A percentile compares a stretch with the other conserved stretches of the same genome.
phyloP scores from a whole-genome alignment of 2,113 vertebrate genomes.

The Macquaria ambigua region DNA sequence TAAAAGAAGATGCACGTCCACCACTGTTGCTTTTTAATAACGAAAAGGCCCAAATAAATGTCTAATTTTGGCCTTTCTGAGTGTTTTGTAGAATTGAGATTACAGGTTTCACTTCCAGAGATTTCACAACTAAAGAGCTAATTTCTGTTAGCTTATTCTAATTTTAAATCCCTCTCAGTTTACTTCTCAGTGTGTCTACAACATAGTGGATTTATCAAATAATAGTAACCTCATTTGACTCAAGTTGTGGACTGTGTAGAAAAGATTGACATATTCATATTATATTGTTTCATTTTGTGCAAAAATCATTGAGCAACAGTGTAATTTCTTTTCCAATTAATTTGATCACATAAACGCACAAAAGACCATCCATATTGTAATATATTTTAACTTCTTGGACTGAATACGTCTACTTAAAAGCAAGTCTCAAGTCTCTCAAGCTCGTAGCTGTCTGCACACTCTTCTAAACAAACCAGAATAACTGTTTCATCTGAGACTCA shows the following conservation, averaged over 20 bases:
- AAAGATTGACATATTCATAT: neutral
- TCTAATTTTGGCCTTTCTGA: conserved; percentile 4
- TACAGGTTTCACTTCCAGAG: neutral
- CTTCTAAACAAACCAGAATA: conserved; percentile 19
- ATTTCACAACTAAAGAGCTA: neutral
- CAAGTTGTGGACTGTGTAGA: neutral
- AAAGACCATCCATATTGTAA: neutral
- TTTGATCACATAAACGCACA: neutral
- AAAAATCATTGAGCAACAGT: neutral
- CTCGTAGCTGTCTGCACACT: conserved; percentile 1
- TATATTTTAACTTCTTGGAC: conserved; percentile 14
- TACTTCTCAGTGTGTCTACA: neutral
- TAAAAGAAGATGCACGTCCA: conserved; percentile 8
- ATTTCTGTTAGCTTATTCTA: neutral
- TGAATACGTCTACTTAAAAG: conserved; percentile 42
- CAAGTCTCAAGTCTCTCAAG: neutral
- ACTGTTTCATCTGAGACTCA: conserved; percentile 30
- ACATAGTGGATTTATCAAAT: neutral
- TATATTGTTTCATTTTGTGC: neutral
- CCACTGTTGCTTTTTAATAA: conserved; percentile 25
- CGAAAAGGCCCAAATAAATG: neutral
- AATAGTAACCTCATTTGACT: neutral
- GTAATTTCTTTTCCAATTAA: neutral
- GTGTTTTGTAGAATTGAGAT: neutral
- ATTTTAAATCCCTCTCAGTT: neutral